A percentile compares a stretch with the other conserved stretches of the same genome.
Evolutionary conservation across 2,113 vertebrate species (phyloP).

Genomic region (Phoenicopterus ruber): DNA sequence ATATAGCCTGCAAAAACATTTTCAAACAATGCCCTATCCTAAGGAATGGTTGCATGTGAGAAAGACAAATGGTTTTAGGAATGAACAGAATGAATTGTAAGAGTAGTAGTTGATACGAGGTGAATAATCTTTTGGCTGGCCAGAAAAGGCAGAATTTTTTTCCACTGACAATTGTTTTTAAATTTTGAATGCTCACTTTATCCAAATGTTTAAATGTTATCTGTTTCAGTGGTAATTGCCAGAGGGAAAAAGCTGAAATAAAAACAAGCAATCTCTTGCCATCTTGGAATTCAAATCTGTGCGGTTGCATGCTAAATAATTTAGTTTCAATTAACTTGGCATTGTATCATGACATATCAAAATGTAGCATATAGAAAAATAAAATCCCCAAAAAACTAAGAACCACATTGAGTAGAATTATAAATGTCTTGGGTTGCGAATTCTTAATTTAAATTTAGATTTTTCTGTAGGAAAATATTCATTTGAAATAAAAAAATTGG

Average conservation of each 20-base stretch:
- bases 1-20: neutral
- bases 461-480: neutral
- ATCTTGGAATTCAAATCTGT: neutral
- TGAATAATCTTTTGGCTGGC: neutral
- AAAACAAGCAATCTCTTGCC: neutral
- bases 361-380: neutral
- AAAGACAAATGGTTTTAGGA: neutral
- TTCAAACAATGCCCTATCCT: neutral
- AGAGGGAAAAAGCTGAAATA: neutral
- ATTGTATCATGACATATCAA: neutral
- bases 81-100: neutral
- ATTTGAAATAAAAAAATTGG: neutral
- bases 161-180: neutral
- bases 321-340: neutral
- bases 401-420: neutral
- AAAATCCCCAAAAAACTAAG: neutral
- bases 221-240: neutral
- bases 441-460: neutral
- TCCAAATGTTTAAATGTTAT: neutral
- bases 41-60: neutral
- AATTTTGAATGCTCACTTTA: neutral
- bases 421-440: neutral
- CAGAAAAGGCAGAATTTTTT: neutral
- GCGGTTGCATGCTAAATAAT: neutral
- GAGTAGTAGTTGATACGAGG: neutral